Percentiles rank a stretch among this genome's conserved stretches.
These are phyloP conservation scores for Natator depressus DNA, from an alignment of 2,113 vertebrate species.

Conservation along the genomic window DNA sequence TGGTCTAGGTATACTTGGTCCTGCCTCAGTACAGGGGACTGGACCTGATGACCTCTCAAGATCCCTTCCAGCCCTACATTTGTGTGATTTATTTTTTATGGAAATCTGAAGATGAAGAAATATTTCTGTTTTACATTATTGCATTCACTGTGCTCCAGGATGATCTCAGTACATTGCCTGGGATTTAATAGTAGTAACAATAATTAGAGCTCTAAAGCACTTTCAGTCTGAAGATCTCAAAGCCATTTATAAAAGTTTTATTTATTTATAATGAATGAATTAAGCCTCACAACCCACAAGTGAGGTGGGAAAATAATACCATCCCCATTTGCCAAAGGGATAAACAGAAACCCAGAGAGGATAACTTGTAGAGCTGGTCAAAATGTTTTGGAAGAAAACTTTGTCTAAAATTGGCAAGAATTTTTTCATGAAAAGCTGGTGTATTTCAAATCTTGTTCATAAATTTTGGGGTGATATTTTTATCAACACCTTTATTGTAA, in stretches of 20 bases:
- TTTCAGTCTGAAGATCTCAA: not conserved
- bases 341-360: not conserved
- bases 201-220: not conserved
- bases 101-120: not conserved
- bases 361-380: not conserved
- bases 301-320: not conserved
- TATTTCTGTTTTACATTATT: not conserved
- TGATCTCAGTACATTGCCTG: not conserved
- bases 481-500: not conserved
- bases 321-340: not conserved
- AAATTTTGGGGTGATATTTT: not conserved
- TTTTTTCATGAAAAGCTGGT: not conserved
- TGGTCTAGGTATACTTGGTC: not conserved
- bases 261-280: not conserved
- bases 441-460: not conserved
- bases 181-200: not conserved
- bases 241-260: rapidly evolving
- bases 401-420: not conserved
- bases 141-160: rapidly evolving
- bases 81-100: not conserved
- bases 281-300: rapidly evolving
- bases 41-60: not conserved
- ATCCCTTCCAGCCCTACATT: not conserved
- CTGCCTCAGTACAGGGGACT: not conserved
- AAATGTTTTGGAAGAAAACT: not conserved